A percentile compares a stretch with the other conserved stretches of the same genome.
These are phyloP conservation scores for Cryptomyrus ogoouensis DNA, from an alignment of 2,113 vertebrate species.

Conservation along the genomic window DNA sequence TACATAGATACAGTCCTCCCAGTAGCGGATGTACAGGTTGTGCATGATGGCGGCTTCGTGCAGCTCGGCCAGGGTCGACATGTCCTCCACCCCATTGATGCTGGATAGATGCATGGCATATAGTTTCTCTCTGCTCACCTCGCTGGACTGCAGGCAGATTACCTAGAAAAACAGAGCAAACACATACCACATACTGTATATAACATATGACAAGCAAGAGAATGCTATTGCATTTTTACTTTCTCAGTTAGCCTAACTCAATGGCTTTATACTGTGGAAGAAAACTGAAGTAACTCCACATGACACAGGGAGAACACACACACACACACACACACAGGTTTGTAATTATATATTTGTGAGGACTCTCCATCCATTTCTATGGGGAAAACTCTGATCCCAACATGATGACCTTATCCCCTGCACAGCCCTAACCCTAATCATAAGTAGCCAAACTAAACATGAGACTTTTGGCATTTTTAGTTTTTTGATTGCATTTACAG, in stretches of 20 bases:
- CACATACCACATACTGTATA: background rate
- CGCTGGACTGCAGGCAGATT: slow-evolving; percentile 13
- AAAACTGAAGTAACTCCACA: background rate
- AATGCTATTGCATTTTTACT: background rate
- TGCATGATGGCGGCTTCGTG: slow-evolving; percentile 87
- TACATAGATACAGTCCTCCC: slow-evolving; percentile 79
- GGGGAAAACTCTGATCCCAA: too few species aligned
- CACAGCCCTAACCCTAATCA: too few species aligned
- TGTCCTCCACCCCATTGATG: slow-evolving; percentile 80
- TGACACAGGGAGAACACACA: background rate
- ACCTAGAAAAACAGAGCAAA: slow-evolving; percentile 35
- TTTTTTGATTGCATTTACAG: too few species aligned
- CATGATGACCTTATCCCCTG: too few species aligned
- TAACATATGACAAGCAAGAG: background rate
- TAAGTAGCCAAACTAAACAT: too few species aligned
- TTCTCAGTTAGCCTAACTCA: background rate
- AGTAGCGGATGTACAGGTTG: slow-evolving; percentile 80
- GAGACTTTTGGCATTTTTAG: too few species aligned
- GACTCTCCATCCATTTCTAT: too few species aligned
- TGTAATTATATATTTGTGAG: too few species aligned
- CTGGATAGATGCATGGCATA: slow-evolving; percentile 80
- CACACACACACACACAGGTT: too few species aligned
- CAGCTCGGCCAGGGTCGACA: slow-evolving; percentile 77
- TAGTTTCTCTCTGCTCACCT: slow-evolving; percentile 36
- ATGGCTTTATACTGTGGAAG: background rate